Evolutionary conservation across 2,888 invertebrate genomes (phyloP).

Genomic region (Cantharis nigra): DNA sequence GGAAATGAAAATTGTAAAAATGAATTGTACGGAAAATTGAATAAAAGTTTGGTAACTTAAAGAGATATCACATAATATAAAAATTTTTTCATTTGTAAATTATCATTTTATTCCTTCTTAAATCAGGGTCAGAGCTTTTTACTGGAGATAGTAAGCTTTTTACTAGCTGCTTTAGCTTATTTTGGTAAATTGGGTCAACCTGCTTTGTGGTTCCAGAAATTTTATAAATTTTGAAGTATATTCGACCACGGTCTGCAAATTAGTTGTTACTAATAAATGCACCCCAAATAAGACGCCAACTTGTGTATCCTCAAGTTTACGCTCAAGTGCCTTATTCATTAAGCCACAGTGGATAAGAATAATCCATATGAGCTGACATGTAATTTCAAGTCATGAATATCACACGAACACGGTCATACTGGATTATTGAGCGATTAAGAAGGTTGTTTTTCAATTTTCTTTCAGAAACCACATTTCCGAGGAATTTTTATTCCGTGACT

Average conservation of each 20-base stretch:
- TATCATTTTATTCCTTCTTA: too few relatives aligned
- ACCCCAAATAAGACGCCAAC: not conserved
- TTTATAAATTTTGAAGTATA: not conserved
- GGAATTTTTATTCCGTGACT: not conserved
- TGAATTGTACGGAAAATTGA: too few relatives aligned
- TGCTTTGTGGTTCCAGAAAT: not conserved
- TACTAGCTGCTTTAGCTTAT: not conserved
- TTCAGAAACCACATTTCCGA: not conserved
- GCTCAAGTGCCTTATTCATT: not conserved
- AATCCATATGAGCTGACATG: not conserved
- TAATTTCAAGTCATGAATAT: not conserved
- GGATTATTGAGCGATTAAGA: not conserved
- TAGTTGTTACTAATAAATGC: not conserved
- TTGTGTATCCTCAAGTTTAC: not conserved
- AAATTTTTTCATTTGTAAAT: too few relatives aligned
- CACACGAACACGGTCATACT: not conserved
- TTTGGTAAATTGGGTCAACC: not conserved
- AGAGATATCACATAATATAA: too few relatives aligned
- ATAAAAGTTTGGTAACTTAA: too few relatives aligned
- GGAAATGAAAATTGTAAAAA: too few relatives aligned
- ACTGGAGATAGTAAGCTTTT: too few relatives aligned
- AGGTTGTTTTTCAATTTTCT: not conserved
- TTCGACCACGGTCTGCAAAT: not conserved
- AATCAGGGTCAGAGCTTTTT: too few relatives aligned
- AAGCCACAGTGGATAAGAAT: not conserved